phyloP scores from a whole-genome alignment of 1,140 invertebrate genomes.

The Sogatella furcifera region DNA sequence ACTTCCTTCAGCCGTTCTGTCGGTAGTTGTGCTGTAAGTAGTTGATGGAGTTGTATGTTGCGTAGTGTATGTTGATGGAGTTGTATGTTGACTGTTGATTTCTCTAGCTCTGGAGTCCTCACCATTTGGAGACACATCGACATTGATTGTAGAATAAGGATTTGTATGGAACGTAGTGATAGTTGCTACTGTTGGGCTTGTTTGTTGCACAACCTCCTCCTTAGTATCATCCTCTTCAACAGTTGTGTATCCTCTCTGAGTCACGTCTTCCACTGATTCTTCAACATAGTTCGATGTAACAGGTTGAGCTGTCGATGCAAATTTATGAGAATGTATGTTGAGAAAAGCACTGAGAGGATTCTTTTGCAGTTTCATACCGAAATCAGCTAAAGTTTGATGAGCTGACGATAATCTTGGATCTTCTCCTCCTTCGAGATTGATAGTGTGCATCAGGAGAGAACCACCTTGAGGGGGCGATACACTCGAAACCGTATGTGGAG shows the following conservation, averaged over 20 bases:
- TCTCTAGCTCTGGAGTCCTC: background rate
- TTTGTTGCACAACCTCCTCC: background rate
- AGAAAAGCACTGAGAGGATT: no score
- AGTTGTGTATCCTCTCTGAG: background rate
- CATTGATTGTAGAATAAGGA: constrained; percentile 17
- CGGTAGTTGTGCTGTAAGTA: no score
- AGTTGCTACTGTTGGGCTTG: background rate
- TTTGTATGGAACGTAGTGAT: constrained; percentile 10
- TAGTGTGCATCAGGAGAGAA: background rate
- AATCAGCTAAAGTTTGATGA: no score
- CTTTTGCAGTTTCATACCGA: no score
- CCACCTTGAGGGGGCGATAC: background rate
- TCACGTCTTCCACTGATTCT: background rate
- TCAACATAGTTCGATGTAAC: background rate
- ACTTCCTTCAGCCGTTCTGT: no score
- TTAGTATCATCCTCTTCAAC: background rate
- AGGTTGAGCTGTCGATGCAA: background rate
- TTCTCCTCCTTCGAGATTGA: background rate
- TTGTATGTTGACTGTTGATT: background rate
- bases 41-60: no score
- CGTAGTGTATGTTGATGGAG: no score
- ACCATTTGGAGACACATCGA: constrained; percentile 8
- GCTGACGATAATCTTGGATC: no score
- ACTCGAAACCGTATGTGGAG: background rate
- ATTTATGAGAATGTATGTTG: no score